Percentiles rank a stretch among this genome's conserved stretches.
Conservation (phyloP, 2,888 invertebrate species). For the Tachina grossa region DNA sequence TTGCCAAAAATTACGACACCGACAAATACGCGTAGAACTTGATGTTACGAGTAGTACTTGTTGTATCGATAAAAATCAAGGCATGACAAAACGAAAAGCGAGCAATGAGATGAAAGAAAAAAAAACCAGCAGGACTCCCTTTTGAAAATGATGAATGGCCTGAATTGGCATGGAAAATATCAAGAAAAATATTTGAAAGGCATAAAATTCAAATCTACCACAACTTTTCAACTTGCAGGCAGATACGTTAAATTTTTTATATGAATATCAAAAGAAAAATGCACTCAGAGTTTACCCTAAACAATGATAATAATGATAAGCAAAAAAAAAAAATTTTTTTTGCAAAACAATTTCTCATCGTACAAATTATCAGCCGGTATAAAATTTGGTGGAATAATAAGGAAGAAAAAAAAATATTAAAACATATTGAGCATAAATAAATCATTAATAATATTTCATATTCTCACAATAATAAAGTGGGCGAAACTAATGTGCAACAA, state of each 20-base stretch:
- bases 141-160: conserved; percentile 58
- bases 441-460: conserved; percentile 75
- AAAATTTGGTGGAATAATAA: conserved; percentile 13
- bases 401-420: conserved; percentile 67
- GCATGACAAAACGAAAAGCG: conserved; percentile 39
- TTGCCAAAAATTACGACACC: conserved; percentile 66
- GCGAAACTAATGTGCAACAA: conserved; percentile 61
- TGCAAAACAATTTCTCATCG: conserved; percentile 43
- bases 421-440: conserved; percentile 81
- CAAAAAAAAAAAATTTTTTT: conserved; percentile 19
- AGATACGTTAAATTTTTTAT: background rate
- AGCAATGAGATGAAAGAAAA: too few species aligned
- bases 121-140: conserved; percentile 26
- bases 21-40: conserved; percentile 50
- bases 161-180: background rate
- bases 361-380: conserved; percentile 32
- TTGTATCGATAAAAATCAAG: conserved; percentile 67
- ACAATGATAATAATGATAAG: conserved; percentile 56
- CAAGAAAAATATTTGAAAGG: conserved; percentile 37
- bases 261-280: conserved; percentile 12
- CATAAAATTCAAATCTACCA: conserved; percentile 48
- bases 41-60: conserved; percentile 29
- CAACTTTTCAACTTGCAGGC: background rate
- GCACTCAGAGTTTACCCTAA: conserved; percentile 19
- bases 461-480: conserved; percentile 61